phyloP scores from a whole-genome alignment of 2,797 vertebrate species.

The Nasua narica region DNA sequence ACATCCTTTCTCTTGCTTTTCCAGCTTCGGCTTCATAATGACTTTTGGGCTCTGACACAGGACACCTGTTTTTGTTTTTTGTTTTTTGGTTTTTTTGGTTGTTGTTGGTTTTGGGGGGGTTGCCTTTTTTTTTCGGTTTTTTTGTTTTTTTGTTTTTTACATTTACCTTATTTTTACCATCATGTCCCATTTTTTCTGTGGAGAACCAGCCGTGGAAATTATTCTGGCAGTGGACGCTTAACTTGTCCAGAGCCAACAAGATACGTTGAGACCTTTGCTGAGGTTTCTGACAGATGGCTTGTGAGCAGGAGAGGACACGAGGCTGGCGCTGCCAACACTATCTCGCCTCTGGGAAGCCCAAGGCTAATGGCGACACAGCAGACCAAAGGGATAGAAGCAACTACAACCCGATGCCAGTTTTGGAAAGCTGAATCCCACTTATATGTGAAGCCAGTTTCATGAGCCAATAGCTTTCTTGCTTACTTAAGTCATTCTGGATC shows the following conservation, averaged over 20 bases:
- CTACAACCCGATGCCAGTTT: neutral
- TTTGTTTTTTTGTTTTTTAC: neutral
- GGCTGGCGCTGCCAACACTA: neutral
- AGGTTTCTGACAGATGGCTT: neutral
- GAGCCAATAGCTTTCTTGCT: neutral
- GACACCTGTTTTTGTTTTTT: neutral
- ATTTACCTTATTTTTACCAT: neutral
- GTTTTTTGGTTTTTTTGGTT: neutral
- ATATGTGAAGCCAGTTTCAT: neutral
- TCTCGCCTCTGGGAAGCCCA: neutral
- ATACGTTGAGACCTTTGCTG: neutral
- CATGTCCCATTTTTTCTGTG: neutral
- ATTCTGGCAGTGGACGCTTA: neutral
- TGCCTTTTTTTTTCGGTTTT: neutral
- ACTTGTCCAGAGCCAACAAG: neutral
- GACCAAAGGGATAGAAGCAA: neutral
- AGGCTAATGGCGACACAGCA: neutral
- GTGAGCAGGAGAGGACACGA: neutral
- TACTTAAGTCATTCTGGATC: neutral
- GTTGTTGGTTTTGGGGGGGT: neutral
- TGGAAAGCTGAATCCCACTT: neutral
- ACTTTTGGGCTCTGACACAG: neutral
- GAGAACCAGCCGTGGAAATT: neutral
- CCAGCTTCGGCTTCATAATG: neutral
- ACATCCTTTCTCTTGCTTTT: neutral